A percentile compares a stretch with the other conserved stretches of the same genome.
phyloP scores from a whole-genome alignment of 2,888 invertebrate genomes.

The Entomobrya multifasciata region DNA sequence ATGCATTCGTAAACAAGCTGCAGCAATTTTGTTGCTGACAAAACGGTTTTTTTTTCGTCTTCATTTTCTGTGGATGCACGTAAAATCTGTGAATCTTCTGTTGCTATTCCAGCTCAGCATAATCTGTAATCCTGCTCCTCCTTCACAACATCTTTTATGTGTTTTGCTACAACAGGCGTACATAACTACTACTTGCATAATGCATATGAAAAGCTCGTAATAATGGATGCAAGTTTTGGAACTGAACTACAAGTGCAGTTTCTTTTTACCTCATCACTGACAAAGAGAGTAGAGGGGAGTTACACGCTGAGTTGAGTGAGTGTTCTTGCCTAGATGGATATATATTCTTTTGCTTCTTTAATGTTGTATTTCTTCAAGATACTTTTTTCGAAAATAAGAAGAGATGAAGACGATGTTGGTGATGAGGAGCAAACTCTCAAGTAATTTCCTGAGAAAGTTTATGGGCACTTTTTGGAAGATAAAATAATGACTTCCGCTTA shows the following conservation, averaged over 20 bases:
- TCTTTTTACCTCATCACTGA: neutral
- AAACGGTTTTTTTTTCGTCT: slow-evolving; percentile 22
- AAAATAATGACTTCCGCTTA: slow-evolving; percentile 70
- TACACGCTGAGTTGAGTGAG: neutral
- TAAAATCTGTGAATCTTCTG: neutral
- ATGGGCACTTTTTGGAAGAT: slow-evolving; percentile 68
- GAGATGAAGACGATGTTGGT: neutral
- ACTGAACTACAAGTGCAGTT: slow-evolving; percentile 54
- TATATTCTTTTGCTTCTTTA: neutral
- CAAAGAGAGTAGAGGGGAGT: neutral
- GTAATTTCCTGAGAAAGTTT: slow-evolving; percentile 72
- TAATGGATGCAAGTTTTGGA: slow-evolving; percentile 23
- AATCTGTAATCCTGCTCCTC: slow-evolving; percentile 14
- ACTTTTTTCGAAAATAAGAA: too few relatives aligned
- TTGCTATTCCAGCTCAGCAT: neutral
- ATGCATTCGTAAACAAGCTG: slow-evolving; percentile 54
- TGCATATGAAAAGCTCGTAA: slow-evolving; percentile 52
- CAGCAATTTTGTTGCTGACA: slow-evolving; percentile 61
- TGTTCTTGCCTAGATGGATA: neutral
- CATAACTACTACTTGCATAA: slow-evolving; percentile 45
- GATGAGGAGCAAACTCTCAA: slow-evolving; percentile 54
- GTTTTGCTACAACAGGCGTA: slow-evolving; percentile 20
- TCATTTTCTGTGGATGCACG: too few relatives aligned
- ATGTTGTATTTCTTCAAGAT: slow-evolving; percentile 59
- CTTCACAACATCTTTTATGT: slow-evolving; percentile 37